Conservation (phyloP, 2,113 vertebrate genomes). For the Aspidoscelis tigris region DNA sequence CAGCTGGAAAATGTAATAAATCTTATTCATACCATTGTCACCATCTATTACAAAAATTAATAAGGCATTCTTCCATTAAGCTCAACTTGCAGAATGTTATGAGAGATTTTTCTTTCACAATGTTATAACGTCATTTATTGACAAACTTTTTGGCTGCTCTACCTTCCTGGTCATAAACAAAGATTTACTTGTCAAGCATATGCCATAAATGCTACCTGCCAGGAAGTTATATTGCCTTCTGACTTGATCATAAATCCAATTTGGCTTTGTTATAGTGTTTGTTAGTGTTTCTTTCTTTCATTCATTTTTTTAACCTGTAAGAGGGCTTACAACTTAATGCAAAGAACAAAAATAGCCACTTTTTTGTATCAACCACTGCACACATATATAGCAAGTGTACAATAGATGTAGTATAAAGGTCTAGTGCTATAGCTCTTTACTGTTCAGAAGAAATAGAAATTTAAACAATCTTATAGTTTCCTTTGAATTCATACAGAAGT, state of each 20-base stretch:
- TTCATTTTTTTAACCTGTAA: not conserved
- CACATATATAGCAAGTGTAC: not conserved
- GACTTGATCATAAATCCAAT: constrained; percentile 47
- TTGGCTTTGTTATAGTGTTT: constrained; percentile 37
- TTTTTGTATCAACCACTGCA: constrained; percentile 16
- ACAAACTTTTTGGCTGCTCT: constrained; percentile 4
- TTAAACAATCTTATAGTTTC: no score
- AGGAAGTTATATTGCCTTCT: constrained; percentile 44
- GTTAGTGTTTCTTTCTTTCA: constrained; percentile 46
- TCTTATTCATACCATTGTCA: constrained; percentile 62
- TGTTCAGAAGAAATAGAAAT: not conserved
- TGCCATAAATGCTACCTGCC: constrained; percentile 48
- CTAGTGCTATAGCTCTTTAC: not conserved
- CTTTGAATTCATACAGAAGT: no score
- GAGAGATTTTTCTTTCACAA: constrained; percentile 28
- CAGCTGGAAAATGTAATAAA: constrained; percentile 65
- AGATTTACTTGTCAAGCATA: constrained; percentile 59
- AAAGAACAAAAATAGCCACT: constrained; percentile 42
- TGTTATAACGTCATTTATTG: constrained; percentile 28
- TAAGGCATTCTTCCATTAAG: constrained; percentile 59
- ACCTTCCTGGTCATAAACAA: constrained; percentile 41
- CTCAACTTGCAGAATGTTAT: constrained; percentile 29
- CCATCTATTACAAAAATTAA: constrained; percentile 66
- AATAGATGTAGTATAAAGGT: not conserved
- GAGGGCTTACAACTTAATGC: constrained; percentile 39